Conservation (phyloP, 2,888 invertebrate genomes). For the Acrobasis repandana region DNA sequence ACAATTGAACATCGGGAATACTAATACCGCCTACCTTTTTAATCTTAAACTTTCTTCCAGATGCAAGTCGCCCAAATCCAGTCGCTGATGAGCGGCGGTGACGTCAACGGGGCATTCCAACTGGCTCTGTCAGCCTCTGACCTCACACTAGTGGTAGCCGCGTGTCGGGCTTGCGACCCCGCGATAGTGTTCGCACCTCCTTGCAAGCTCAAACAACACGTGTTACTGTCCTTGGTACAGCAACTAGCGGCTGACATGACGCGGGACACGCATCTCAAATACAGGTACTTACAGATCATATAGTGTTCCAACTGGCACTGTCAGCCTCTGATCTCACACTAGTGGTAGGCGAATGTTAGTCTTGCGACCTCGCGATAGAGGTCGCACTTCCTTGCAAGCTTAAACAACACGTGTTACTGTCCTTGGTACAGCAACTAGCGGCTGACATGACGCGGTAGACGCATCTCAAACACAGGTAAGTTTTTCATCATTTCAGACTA, state of each 20-base stretch:
- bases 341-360: slow-evolving; percentile 93
- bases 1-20: no score
- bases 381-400: slow-evolving; percentile 89
- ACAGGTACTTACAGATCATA: slow-evolving; percentile 44
- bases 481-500: no score
- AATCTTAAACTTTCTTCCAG: slow-evolving; percentile 45
- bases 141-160: slow-evolving; percentile 91
- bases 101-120: slow-evolving; percentile 94
- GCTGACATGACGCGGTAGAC: slow-evolving; percentile 93
- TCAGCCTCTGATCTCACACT: slow-evolving; percentile 93
- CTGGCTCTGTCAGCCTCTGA: slow-evolving; percentile 95
- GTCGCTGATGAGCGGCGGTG: slow-evolving; percentile 86
- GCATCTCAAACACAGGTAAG: slow-evolving; percentile 65
- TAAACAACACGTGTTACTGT: slow-evolving; percentile 94
- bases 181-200: slow-evolving; percentile 88
- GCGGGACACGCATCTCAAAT: slow-evolving; percentile 85
- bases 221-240: slow-evolving; percentile 95
- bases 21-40: no score
- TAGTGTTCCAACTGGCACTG: slow-evolving; percentile 85
- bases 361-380: slow-evolving; percentile 90
- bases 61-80: slow-evolving; percentile 87
- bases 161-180: slow-evolving; percentile 93
- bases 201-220: slow-evolving; percentile 91
- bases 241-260: slow-evolving; percentile 95
- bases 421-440: slow-evolving; percentile 96